Evolutionary conservation across 2,888 invertebrate species (phyloP).

Genomic region (Acronicta alni): DNA sequence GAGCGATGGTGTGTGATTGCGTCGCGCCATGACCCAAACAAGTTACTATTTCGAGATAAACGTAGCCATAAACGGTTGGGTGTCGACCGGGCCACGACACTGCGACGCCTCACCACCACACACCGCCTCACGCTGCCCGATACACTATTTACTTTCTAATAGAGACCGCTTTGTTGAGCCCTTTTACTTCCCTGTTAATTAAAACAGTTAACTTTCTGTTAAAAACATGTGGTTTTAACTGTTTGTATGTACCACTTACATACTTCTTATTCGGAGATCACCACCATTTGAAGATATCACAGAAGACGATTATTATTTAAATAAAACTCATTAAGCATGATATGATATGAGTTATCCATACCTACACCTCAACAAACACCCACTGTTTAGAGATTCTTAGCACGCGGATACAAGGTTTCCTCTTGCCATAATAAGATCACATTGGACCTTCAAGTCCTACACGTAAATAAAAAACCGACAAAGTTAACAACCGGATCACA

Average conservation of each 20-base stretch:
- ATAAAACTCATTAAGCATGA: slow-evolving; percentile 56
- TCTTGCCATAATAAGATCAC: slow-evolving; percentile 65
- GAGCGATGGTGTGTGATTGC: slow-evolving; percentile 83
- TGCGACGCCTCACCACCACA: slow-evolving; percentile 60
- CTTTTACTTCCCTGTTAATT: slow-evolving; percentile 44
- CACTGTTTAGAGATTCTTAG: slow-evolving; percentile 63
- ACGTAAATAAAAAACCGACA: slow-evolving; percentile 60
- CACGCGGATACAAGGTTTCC: slow-evolving; percentile 61
- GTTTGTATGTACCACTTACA: slow-evolving; percentile 10
- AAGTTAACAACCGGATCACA: slow-evolving; percentile 59
- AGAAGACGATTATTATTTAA: slow-evolving; percentile 67
- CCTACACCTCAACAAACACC: slow-evolving; percentile 57
- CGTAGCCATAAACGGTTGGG: slow-evolving; percentile 83
- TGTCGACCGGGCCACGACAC: slow-evolving; percentile 69
- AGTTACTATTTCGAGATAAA: slow-evolving; percentile 88
- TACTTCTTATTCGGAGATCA: slow-evolving; percentile 4
- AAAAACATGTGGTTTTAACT: slow-evolving; percentile 43
- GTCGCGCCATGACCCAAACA: slow-evolving; percentile 84
- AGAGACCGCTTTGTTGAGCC: slow-evolving; percentile 64
- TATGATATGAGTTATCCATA: slow-evolving; percentile 56
- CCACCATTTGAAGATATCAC: slow-evolving; percentile 9
- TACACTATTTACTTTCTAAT: slow-evolving; percentile 75
- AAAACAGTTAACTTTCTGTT: slow-evolving; percentile 47
- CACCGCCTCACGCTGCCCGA: slow-evolving; percentile 45
- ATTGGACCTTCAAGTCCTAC: slow-evolving; percentile 71